Percentiles rank a stretch among this genome's conserved stretches.
These are phyloP conservation scores for Paracentrotus lividus DNA, from an alignment of 53 echinoderm and acorn worm genomes.

Conservation along the genomic window DNA sequence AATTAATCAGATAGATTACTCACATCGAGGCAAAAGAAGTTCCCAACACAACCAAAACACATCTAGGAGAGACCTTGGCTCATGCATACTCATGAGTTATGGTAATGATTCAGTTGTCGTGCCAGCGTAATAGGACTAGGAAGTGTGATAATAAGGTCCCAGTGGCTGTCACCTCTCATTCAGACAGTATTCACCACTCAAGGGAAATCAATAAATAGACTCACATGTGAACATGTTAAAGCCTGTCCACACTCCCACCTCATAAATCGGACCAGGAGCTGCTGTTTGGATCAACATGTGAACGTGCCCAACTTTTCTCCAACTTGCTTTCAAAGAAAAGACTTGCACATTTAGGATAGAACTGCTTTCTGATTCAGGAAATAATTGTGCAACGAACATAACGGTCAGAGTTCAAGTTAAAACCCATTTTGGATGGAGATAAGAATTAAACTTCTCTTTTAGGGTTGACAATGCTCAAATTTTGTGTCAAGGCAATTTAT, in stretches of 20 bases:
- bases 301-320: slow-evolving; percentile 7
- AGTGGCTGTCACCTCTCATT: slow-evolving; percentile 54
- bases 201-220: slow-evolving; percentile 63
- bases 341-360: not conserved
- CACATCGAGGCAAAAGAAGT: no score
- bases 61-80: slow-evolving; percentile 24
- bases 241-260: slow-evolving; percentile 7
- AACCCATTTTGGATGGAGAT: not conserved
- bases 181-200: slow-evolving; percentile 51
- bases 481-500: not conserved
- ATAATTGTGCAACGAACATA: not conserved
- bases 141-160: slow-evolving; percentile 62
- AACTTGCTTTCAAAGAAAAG: not conserved
- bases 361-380: slow-evolving; percentile 21
- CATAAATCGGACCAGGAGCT: not conserved
- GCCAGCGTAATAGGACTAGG: slow-evolving; percentile 63
- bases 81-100: slow-evolving; percentile 47
- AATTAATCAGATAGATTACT: no score
- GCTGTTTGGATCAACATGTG: not conserved
- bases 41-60: no score
- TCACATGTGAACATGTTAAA: slow-evolving; percentile 40
- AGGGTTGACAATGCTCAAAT: not conserved
- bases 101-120: slow-evolving; percentile 51
- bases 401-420: not conserved
- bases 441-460: not conserved